Evolutionary conservation across 2,888 invertebrate species (phyloP), one percentile per base, ranked within the genome.

Genomic region (Melieria crassipennis): DNA sequence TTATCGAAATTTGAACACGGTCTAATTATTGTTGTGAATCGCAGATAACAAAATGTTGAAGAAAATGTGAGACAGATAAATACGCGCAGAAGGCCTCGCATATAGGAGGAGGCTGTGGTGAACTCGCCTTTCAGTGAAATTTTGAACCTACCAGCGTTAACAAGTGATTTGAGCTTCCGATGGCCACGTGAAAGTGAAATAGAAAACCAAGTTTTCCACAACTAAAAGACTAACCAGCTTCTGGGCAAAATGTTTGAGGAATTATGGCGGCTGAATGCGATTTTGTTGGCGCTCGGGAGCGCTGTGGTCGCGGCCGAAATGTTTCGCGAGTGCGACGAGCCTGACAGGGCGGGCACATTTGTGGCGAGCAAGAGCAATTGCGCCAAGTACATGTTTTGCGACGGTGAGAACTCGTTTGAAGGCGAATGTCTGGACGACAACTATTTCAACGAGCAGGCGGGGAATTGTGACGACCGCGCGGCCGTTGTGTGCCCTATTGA

Each of bases 331-430:
- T 81, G 81, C 50, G 55, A 56, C 6, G 72, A 66, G 43, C 68
- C 73, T 0, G 58, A 55, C 0, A 64, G 75, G n/a, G 46, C 69
- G 30, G 76, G 78, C 3, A 73, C 72, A 3, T 81, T 79, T 55
- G 77, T 83, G 47, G 76, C 79, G 5, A 80, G 79, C 55, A 63
- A 64, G 4, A 77, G 69, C 5, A 79, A 78, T 60, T 84, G 84
- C 69, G 70, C 79, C 5, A 79, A 76, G 58, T 84, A 83, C 69
- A 80, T 83, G 55, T 81, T 79, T 62, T 84, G 84, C 60, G 79
- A 80, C 62, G 79, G 78, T 7, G 75, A 77, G 0, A 73, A 78
- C 5, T 81, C 83, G 1, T 81, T 79, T 69, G 78, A 79, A 61
- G 82, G 76, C 7, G 78, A 77, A 47, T 84, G 84, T 66, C 75